Conservation (phyloP, 2,888 invertebrate genomes). For the Meteorus colon region DNA sequence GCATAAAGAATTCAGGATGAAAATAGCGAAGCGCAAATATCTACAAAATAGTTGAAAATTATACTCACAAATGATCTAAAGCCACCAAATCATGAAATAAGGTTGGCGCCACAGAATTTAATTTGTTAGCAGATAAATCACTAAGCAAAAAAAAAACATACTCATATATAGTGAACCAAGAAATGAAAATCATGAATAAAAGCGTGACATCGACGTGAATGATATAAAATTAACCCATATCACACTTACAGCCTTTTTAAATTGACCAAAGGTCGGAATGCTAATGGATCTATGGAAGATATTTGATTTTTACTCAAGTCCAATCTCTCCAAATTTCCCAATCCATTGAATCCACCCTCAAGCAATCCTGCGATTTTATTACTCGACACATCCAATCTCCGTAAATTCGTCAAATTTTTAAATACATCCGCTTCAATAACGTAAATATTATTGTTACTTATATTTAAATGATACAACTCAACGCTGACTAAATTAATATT, state of each 20-base stretch:
- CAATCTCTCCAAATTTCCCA: slow-evolving; percentile 82
- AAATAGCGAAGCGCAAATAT: background rate
- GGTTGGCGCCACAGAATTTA: slow-evolving; percentile 63
- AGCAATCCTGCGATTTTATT: slow-evolving; percentile 83
- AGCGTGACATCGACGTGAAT: slow-evolving; percentile 31
- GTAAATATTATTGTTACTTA: slow-evolving; percentile 79
- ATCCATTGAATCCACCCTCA: slow-evolving; percentile 81
- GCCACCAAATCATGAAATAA: slow-evolving; percentile 70
- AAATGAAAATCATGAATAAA: slow-evolving; percentile 47
- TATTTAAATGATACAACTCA: slow-evolving; percentile 80
- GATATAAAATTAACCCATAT: slow-evolving; percentile 5
- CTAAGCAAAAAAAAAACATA: slow-evolving; percentile 59
- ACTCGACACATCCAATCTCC: slow-evolving; percentile 79
- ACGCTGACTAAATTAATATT: slow-evolving; percentile 78
- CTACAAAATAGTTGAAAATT: slow-evolving; percentile 44
- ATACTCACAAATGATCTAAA: slow-evolving; percentile 71
- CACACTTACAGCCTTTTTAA: slow-evolving; percentile 79
- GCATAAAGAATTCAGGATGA: background rate
- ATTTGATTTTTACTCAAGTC: slow-evolving; percentile 89
- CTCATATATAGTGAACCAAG: slow-evolving; percentile 47
- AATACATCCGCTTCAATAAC: slow-evolving; percentile 70
- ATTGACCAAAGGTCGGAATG: slow-evolving; percentile 83
- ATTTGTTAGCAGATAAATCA: slow-evolving; percentile 69
- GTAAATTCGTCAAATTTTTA: slow-evolving; percentile 70
- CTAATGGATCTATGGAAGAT: slow-evolving; percentile 81